A percentile compares a stretch with the other conserved stretches of the same genome.
These are phyloP conservation scores for Nephrotoma flavescens DNA, from an alignment of 2,888 invertebrate species.

Conservation along the genomic window DNA sequence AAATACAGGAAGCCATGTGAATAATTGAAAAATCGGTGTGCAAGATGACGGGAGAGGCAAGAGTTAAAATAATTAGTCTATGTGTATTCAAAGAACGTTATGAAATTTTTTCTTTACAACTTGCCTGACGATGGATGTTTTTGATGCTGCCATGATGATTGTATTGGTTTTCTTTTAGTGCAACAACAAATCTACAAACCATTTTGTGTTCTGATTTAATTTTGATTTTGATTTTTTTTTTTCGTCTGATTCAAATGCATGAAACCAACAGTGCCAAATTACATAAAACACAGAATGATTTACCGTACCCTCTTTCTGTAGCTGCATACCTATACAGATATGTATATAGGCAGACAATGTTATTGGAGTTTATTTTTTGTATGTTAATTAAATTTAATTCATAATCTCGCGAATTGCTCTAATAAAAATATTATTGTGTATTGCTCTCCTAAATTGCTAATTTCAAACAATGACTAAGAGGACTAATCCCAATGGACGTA, in stretches of 20 bases:
- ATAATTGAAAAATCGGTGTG: constrained; percentile 2
- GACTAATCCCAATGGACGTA: neutral
- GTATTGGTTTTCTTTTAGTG: neutral
- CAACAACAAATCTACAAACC: neutral
- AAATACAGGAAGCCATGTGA: constrained; percentile 5
- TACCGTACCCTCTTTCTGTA: neutral
- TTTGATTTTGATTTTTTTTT: neutral
- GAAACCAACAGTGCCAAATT: neutral
- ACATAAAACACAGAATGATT: neutral
- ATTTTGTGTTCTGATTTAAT: neutral
- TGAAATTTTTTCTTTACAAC: neutral
- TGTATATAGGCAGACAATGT: neutral
- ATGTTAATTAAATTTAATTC: neutral
- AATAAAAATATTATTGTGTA: neutral
- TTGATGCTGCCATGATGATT: neutral
- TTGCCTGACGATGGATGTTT: neutral
- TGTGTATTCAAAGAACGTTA: constrained; percentile 3
- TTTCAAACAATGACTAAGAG: neutral
- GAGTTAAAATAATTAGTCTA: neutral
- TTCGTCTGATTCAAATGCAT: neutral
- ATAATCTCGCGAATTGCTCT: neutral
- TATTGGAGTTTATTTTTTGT: neutral
- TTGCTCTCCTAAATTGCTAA: neutral
- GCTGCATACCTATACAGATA: neutral
- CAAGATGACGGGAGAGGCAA: neutral